A percentile compares a stretch with the other conserved stretches of the same genome.
Evolutionary conservation across 2,888 invertebrate species (phyloP).

Genomic region (Sphaerophoria rueppellii): DNA sequence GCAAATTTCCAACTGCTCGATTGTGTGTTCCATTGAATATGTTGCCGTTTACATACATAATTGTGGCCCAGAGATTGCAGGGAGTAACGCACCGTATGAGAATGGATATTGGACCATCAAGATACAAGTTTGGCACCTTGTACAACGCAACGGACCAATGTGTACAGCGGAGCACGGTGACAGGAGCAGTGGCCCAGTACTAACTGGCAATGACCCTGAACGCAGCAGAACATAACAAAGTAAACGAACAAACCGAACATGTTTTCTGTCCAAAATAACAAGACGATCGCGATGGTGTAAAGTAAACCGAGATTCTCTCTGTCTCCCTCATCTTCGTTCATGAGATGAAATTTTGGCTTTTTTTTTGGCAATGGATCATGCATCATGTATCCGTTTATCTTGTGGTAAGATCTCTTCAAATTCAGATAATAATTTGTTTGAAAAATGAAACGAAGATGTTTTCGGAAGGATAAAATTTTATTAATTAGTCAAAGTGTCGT

Average conservation of each 20-base stretch:
- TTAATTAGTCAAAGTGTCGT: conserved; percentile 69
- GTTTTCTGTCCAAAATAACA: conserved; percentile 72
- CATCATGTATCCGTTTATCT: conserved; percentile 60
- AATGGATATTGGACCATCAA: conserved; percentile 22
- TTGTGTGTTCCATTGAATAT: conserved; percentile 69
- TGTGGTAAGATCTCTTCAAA: conserved; percentile 60
- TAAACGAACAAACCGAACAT: conserved; percentile 65
- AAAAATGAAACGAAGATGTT: conserved; percentile 68
- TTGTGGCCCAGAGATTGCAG: conserved; percentile 14
- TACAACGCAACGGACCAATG: not conserved
- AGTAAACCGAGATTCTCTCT: conserved; percentile 66
- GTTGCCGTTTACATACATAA: conserved; percentile 48
- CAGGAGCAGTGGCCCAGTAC: conserved; percentile 4
- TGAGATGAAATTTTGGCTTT: conserved; percentile 25
- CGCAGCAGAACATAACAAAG: conserved; percentile 55
- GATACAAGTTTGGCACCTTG: conserved; percentile 67
- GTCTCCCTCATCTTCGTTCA: not conserved
- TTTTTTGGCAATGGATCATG: conserved; percentile 69
- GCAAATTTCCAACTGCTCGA: conserved; percentile 62
- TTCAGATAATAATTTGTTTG: conserved; percentile 73
- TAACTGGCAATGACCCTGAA: conserved; percentile 45
- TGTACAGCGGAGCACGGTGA: not conserved
- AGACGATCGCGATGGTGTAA: conserved; percentile 71
- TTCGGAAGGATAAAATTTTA: conserved; percentile 65
- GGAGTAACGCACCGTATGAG: conserved; percentile 66